These are phyloP conservation scores for Nysson spinosus DNA, from an alignment of 2,888 invertebrate genomes.

Conservation along the genomic window DNA sequence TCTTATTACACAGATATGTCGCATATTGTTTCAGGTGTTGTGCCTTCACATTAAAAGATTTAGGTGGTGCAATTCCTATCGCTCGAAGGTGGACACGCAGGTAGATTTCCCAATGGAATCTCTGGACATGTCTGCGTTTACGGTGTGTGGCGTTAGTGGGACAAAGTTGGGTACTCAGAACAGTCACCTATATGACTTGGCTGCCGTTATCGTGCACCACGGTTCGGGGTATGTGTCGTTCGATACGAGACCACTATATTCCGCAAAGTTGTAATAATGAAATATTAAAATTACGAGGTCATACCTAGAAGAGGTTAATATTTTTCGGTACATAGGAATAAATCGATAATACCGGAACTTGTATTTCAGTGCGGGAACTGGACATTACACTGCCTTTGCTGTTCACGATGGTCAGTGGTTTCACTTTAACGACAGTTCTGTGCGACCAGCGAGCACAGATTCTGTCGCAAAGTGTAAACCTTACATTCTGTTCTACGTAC, in stretches of 20 bases:
- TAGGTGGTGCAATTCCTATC: conserved; percentile 88
- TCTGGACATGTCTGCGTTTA: conserved; percentile 88
- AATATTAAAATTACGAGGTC: no score
- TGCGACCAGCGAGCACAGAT: conserved; percentile 83
- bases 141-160: conserved; percentile 83
- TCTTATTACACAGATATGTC: no score
- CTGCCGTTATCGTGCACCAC: conserved; percentile 90
- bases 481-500: conserved; percentile 91
- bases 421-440: conserved; percentile 91
- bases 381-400: conserved; percentile 92
- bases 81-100: conserved; percentile 88
- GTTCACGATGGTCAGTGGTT: conserved; percentile 89
- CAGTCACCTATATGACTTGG: conserved; percentile 86
- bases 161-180: conserved; percentile 82
- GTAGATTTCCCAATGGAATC: conserved; percentile 87
- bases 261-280: no score
- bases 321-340: no score
- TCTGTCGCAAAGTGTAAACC: conserved; percentile 89
- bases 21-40: conserved; percentile 79
- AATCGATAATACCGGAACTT: no score
- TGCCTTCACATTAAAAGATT: conserved; percentile 91
- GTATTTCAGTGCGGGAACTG: conserved; percentile 85
- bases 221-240: conserved; percentile 83
- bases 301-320: no score
- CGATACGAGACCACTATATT: not conserved